A percentile compares a stretch with the other conserved stretches of the same genome.
These are phyloP conservation scores for Oceanodroma tethys DNA, from an alignment of 2,113 vertebrate species.

Conservation along the genomic window DNA sequence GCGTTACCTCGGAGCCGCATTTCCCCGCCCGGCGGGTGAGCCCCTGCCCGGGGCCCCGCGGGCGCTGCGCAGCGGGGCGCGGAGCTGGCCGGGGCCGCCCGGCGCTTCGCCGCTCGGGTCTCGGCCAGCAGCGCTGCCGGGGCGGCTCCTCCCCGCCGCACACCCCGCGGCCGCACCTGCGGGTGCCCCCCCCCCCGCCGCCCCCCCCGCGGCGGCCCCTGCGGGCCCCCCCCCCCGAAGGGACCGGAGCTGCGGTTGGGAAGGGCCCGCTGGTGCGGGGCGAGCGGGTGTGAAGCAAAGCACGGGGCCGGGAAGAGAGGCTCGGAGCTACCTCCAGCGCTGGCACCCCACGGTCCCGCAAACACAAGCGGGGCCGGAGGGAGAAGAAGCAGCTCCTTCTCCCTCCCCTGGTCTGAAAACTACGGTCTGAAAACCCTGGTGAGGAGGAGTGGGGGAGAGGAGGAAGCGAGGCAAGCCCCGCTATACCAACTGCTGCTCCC, in stretches of 20 bases:
- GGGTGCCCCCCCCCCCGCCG: too few species aligned
- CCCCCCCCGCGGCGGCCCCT: neutral
- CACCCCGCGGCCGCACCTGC: too few species aligned
- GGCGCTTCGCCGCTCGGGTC: neutral
- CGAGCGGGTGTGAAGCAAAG: neutral
- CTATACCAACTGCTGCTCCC: neutral
- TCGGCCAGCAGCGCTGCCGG: too few species aligned
- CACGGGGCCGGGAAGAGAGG: neutral
- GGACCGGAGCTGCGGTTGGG: neutral
- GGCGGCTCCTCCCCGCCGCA: neutral
- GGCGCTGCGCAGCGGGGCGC: neutral
- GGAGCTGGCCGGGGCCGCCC: neutral
- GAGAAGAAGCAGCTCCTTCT: neutral
- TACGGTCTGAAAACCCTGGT: too few species aligned
- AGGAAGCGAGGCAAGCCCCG: neutral
- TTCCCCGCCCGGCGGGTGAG: neutral
- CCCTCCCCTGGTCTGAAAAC: neutral
- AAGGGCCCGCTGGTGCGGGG: neutral
- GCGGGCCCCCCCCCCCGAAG: too few species aligned
- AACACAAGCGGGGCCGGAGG: neutral
- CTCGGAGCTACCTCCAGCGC: too few species aligned
- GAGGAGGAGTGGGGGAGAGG: accelerated
- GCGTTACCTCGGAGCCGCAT: neutral
- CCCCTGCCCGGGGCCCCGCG: neutral
- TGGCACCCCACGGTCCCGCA: neutral